Percentiles rank a stretch among this genome's conserved stretches.
These are phyloP conservation scores for Glareola pratincola DNA, from an alignment of 2,113 vertebrate species.

Conservation along the genomic window DNA sequence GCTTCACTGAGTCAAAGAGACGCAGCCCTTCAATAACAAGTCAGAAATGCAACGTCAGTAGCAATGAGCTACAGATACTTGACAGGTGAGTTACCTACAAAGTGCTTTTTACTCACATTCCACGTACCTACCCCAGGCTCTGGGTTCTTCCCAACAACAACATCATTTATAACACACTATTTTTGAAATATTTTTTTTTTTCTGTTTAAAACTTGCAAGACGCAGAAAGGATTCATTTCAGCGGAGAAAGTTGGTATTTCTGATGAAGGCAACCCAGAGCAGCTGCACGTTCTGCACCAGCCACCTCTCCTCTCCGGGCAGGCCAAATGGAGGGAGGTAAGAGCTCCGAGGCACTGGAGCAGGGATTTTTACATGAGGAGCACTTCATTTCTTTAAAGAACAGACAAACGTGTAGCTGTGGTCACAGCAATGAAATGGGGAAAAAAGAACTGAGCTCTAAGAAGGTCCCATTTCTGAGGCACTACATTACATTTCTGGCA, in stretches of 20 bases:
- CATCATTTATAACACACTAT: background rate
- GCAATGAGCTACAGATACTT: background rate
- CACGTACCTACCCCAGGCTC: fast-evolving
- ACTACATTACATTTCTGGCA: background rate
- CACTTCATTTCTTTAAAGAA: background rate
- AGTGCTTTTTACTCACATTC: background rate
- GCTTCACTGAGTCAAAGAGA: background rate
- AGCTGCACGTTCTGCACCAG: background rate
- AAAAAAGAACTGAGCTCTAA: background rate
- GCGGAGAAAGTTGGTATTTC: background rate
- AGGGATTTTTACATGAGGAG: background rate
- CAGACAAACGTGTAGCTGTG: background rate
- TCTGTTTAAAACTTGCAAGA: background rate
- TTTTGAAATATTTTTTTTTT: background rate
- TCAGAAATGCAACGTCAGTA: background rate
- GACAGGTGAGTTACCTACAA: background rate
- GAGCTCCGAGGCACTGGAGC: background rate
- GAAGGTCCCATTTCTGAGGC: background rate
- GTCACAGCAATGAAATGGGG: background rate
- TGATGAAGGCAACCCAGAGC: background rate
- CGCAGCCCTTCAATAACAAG: background rate
- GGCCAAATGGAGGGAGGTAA: background rate
- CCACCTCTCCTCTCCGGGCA: background rate
- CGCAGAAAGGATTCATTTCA: background rate
- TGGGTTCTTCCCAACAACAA: background rate